phyloP scores from a whole-genome alignment of 2,113 vertebrate species.

The Ciconia boyciana region DNA sequence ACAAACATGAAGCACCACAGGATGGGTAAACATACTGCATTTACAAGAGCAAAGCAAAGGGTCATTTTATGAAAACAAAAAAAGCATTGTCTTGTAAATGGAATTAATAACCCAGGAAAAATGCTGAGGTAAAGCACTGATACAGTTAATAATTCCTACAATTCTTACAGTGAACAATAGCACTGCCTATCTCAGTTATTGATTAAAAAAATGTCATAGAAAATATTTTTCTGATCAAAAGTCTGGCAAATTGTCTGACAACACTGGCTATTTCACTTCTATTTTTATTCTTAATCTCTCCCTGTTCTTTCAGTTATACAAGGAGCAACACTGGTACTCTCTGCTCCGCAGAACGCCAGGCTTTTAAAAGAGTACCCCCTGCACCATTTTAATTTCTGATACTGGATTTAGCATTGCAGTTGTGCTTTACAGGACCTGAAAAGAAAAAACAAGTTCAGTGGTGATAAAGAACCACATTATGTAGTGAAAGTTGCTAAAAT shows the following conservation, averaged over 20 bases:
- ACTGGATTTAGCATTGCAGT: background rate
- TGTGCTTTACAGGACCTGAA: background rate
- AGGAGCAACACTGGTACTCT: background rate
- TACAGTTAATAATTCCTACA: background rate
- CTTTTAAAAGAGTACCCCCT: background rate
- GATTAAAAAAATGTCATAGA: background rate
- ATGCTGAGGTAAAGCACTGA: background rate
- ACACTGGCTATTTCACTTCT: background rate
- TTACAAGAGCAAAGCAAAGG: background rate
- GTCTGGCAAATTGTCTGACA: slow-evolving; percentile 46
- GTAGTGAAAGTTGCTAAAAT: background rate
- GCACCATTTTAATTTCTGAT: background rate
- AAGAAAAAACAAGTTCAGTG: background rate
- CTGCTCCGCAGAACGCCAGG: background rate
- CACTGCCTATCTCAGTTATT: background rate
- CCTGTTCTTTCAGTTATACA: background rate
- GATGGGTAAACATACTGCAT: background rate
- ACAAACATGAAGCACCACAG: background rate
- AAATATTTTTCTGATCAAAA: slow-evolving; percentile 39
- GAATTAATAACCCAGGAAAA: background rate
- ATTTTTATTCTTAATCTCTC: slow-evolving; percentile 21
- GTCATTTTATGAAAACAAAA: background rate
- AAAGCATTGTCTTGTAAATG: background rate
- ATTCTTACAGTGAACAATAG: background rate
- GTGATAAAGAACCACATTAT: background rate